Evolutionary conservation across 2,888 invertebrate species (phyloP).

Genomic region (Melinaea marsaeus): DNA sequence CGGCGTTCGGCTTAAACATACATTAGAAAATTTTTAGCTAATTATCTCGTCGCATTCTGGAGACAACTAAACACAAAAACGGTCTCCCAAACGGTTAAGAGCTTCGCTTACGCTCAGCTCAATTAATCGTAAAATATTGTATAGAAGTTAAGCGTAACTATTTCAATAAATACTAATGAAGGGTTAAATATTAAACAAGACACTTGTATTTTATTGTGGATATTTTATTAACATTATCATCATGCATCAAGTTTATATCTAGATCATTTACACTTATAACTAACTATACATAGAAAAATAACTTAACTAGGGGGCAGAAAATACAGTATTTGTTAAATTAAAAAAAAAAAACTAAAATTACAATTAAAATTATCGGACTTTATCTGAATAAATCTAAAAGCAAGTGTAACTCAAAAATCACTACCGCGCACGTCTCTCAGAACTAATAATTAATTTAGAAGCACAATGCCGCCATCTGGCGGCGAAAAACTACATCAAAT

Average conservation of each 20-base stretch:
- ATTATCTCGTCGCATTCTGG: too few relatives aligned
- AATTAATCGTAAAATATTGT: too few relatives aligned
- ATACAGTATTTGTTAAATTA: slow-evolving; percentile 75
- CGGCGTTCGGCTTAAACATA: too few relatives aligned
- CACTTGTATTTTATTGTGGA: slow-evolving; percentile 72
- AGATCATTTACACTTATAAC: slow-evolving; percentile 77
- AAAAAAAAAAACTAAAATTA: slow-evolving; percentile 63
- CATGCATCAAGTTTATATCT: slow-evolving; percentile 78
- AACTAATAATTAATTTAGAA: slow-evolving; percentile 47
- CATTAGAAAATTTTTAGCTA: too few relatives aligned
- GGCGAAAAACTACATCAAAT: slow-evolving; percentile 41
- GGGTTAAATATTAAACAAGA: slow-evolving; percentile 45
- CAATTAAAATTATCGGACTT: slow-evolving; percentile 71
- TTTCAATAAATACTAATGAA: too few relatives aligned
- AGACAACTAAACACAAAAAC: too few relatives aligned
- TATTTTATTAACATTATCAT: slow-evolving; percentile 78
- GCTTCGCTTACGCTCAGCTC: too few relatives aligned
- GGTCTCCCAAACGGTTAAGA: too few relatives aligned
- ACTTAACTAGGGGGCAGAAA: slow-evolving; percentile 76
- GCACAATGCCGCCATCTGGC: slow-evolving; percentile 47
- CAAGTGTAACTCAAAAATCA: slow-evolving; percentile 65
- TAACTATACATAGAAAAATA: slow-evolving; percentile 78
- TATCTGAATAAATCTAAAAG: slow-evolving; percentile 68
- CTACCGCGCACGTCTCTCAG: slow-evolving; percentile 69
- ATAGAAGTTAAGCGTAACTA: too few relatives aligned